Conservation (phyloP, 2,113 vertebrate genomes). For the Cinclus mexicanus region DNA sequence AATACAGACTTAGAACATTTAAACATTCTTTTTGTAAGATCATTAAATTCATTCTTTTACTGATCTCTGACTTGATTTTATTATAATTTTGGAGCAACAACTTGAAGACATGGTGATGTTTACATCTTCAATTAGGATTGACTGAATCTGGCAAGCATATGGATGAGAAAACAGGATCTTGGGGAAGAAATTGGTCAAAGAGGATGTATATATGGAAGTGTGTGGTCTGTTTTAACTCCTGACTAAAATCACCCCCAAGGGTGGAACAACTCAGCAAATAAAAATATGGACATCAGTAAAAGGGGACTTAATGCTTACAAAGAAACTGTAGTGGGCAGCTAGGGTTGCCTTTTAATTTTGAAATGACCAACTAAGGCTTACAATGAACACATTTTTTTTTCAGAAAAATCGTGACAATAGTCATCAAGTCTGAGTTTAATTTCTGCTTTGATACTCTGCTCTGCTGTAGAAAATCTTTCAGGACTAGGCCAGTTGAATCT, state of each 20-base stretch:
- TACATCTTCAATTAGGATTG: background rate
- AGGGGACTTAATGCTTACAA: background rate
- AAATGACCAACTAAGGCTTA: background rate
- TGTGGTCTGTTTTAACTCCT: constrained; percentile 41
- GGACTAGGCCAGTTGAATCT: background rate
- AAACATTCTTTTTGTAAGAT: background rate
- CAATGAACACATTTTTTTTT: background rate
- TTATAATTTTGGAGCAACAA: background rate
- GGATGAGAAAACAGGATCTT: constrained; percentile 33
- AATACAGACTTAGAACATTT: background rate
- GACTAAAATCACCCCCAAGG: background rate
- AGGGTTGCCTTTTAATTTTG: background rate
- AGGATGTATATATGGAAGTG: background rate
- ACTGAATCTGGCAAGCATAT: constrained; percentile 41
- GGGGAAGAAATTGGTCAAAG: background rate
- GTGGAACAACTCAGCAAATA: background rate
- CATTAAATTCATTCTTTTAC: background rate
- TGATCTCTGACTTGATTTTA: background rate
- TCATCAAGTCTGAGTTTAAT: background rate
- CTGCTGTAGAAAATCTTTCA: background rate
- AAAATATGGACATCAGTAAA: background rate
- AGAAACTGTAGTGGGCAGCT: background rate
- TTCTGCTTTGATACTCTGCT: background rate
- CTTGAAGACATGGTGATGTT: background rate
- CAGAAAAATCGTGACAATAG: background rate